Conservation (phyloP, 2,113 vertebrate species). For the Scomber colias region DNA sequence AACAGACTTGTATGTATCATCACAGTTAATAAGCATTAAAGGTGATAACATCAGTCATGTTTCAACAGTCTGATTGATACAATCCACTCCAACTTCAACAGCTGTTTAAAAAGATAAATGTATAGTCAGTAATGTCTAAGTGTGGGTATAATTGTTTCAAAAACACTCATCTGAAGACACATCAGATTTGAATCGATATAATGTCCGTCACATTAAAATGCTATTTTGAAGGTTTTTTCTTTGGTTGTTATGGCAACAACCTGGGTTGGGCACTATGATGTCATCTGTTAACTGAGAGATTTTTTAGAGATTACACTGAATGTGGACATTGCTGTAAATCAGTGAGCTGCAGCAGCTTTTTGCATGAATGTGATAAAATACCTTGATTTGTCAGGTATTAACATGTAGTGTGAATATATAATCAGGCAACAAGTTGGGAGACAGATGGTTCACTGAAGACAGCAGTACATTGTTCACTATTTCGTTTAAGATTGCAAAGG, state of each 20-base stretch:
- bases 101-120: no score
- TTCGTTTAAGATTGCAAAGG: neutral
- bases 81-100: neutral
- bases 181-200: neutral
- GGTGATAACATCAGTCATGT: no score
- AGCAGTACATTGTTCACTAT: neutral
- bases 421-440: neutral
- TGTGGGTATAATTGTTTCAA: no score
- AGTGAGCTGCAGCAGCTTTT: neutral
- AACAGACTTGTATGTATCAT: no score
- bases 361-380: no score
- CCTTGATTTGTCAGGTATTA: neutral
- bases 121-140: no score
- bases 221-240: neutral
- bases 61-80: neutral
- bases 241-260: conserved; percentile 44
- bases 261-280: neutral
- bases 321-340: conserved; percentile 3
- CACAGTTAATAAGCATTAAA: no score
- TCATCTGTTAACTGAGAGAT: conserved; percentile 1
- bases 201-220: neutral
- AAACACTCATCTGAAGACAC: neutral
- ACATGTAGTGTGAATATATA: neutral
- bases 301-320: neutral
- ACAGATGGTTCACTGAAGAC: neutral